phyloP scores from a whole-genome alignment of 2,113 vertebrate genomes.

The Brachyhypopomus gauderio region DNA sequence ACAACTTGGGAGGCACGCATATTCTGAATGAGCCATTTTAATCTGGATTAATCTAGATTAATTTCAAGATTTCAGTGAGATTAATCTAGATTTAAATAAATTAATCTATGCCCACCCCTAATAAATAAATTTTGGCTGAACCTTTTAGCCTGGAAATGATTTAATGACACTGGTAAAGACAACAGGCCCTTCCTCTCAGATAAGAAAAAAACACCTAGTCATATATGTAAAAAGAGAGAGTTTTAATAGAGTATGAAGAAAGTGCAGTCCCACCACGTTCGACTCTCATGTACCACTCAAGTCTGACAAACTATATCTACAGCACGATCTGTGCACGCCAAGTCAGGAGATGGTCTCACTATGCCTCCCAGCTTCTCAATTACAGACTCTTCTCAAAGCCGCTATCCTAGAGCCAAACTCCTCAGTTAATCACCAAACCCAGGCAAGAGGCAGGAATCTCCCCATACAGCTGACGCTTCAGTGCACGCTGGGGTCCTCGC shows the following conservation, averaged over 20 bases:
- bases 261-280: too few relatives aligned
- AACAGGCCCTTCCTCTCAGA: slow-evolving; percentile 10
- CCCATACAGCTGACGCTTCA: too few relatives aligned
- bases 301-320: background rate
- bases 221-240: background rate
- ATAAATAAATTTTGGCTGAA: background rate
- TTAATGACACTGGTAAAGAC: background rate
- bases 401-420: background rate
- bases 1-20: too few relatives aligned
- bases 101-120: too few relatives aligned
- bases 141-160: background rate
- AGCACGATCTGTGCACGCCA: background rate
- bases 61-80: too few relatives aligned
- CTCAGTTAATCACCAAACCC: background rate
- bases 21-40: too few relatives aligned
- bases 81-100: too few relatives aligned
- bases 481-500: slow-evolving; percentile 10
- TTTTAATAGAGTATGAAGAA: too few relatives aligned
- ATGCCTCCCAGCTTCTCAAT: background rate
- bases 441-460: too few relatives aligned
- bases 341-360: background rate
- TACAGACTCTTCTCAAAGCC: background rate
- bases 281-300: too few relatives aligned
- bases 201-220: slow-evolving; percentile 19
- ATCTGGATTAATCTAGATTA: too few relatives aligned